A percentile compares a stretch with the other conserved stretches of the same genome.
Conservation (phyloP, 2,797 vertebrate genomes). For the Pseudochaenichthys georgianus region DNA sequence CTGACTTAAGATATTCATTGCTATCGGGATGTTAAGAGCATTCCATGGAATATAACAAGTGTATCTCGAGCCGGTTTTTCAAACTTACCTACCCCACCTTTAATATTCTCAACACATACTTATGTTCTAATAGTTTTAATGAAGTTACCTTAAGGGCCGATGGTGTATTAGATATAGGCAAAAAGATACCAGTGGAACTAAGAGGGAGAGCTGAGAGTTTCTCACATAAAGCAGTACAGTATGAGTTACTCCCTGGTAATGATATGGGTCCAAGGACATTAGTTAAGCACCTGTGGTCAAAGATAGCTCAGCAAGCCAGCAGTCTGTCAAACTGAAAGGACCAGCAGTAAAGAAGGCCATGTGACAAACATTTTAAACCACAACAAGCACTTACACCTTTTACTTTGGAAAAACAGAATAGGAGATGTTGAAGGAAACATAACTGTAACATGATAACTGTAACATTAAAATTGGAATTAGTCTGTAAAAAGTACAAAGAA, state of each 20-base stretch:
- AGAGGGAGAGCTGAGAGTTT: constrained; percentile 3
- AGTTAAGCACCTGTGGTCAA: constrained; percentile 47
- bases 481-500: too few relatives aligned
- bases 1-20: too few relatives aligned
- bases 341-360: constrained; percentile 13
- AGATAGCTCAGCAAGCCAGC: constrained; percentile 48
- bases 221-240: constrained; percentile 19
- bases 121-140: background rate
- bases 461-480: too few relatives aligned
- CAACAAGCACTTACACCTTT: constrained; percentile 6
- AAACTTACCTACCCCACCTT: too few relatives aligned
- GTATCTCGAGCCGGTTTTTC: too few relatives aligned
- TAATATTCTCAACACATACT: background rate
- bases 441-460: too few relatives aligned
- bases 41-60: too few relatives aligned
- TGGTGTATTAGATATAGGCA: background rate
- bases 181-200: constrained; percentile 2
- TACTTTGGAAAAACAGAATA: background rate
- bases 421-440: background rate
- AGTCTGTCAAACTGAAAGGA: constrained; percentile 33
- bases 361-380: constrained; percentile 9
- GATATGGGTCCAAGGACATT: constrained; percentile 40
- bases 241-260: constrained; percentile 42
- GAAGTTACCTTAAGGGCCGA: background rate
- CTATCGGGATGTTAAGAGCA: too few relatives aligned